A percentile compares a stretch with the other conserved stretches of the same genome.
Evolutionary conservation across 2,888 invertebrate genomes (phyloP).

Genomic region (Amorpha juglandis): DNA sequence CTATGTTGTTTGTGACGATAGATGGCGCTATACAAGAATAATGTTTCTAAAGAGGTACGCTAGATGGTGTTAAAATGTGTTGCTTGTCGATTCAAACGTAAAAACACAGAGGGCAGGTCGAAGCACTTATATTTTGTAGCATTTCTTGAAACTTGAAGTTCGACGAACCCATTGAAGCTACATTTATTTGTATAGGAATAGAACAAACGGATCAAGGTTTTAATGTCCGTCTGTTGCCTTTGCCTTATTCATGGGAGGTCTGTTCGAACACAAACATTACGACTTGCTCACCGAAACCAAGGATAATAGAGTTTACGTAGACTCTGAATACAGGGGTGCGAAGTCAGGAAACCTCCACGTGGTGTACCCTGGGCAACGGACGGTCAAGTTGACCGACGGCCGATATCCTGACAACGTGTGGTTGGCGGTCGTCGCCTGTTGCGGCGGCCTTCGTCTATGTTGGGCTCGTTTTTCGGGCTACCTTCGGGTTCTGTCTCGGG

Average conservation of each 20-base stretch:
- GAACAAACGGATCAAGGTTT: constrained; percentile 5
- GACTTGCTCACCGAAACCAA: not conserved
- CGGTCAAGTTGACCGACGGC: no score
- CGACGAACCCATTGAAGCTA: not conserved
- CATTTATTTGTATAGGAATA: constrained; percentile 9
- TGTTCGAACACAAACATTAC: not conserved
- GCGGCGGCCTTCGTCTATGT: no score
- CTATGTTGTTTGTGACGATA: not conserved
- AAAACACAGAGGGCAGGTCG: not conserved
- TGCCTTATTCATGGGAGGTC: not conserved
- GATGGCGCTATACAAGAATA: not conserved
- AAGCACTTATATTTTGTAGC: not conserved
- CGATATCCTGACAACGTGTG: no score
- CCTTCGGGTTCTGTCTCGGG: no score
- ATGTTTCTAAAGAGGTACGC: not conserved
- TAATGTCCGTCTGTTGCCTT: not conserved
- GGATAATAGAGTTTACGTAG: not conserved
- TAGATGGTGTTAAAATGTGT: not conserved
- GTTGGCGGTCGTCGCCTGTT: no score
- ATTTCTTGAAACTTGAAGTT: not conserved
- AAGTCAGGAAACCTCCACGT: no score
- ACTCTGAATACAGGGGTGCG: not conserved
- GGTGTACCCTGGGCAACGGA: no score
- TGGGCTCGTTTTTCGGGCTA: no score
- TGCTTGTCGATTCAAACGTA: not conserved